Evolutionary conservation across 2,888 invertebrate genomes (phyloP).

Genomic region (Anodontia alba): DNA sequence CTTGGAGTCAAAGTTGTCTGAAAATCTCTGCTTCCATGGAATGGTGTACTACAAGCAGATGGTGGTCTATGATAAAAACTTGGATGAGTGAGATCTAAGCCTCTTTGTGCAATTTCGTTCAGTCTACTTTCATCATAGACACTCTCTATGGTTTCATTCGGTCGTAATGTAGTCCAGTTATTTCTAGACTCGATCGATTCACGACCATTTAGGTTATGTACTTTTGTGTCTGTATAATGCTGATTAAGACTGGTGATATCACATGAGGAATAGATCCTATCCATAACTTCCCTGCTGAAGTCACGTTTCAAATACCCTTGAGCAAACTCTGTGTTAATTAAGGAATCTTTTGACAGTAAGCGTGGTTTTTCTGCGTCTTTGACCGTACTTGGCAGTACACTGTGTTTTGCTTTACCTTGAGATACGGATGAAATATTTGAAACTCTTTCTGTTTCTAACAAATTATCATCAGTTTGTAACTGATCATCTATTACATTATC

Average conservation of each 20-base stretch:
- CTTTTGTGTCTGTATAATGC: neutral
- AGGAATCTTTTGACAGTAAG: conserved; percentile 65
- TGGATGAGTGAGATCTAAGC: neutral
- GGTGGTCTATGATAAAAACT: conserved; percentile 8
- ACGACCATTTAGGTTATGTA: neutral
- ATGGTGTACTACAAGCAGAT: neutral
- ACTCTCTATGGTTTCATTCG: neutral
- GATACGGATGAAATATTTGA: neutral
- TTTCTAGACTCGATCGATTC: conserved; percentile 7
- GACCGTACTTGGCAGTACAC: neutral
- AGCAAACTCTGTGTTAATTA: conserved; percentile 71
- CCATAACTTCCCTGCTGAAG: conserved; percentile 49
- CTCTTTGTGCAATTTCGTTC: neutral
- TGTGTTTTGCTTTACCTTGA: neutral
- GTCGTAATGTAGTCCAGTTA: neutral
- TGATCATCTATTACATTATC: neutral
- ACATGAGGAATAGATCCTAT: conserved; percentile 41
- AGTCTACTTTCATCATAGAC: neutral
- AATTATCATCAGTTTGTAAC: neutral
- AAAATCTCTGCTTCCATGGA: neutral
- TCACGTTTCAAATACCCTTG: conserved; percentile 66
- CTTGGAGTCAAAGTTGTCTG: conserved; percentile 20
- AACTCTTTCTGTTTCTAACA: neutral
- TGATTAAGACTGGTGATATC: neutral
- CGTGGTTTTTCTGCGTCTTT: conserved; percentile 50